Evolutionary conservation across 2,888 invertebrate genomes (phyloP), one percentile per base, ranked within the genome.

Genomic region (Acanthopleura granulata): DNA sequence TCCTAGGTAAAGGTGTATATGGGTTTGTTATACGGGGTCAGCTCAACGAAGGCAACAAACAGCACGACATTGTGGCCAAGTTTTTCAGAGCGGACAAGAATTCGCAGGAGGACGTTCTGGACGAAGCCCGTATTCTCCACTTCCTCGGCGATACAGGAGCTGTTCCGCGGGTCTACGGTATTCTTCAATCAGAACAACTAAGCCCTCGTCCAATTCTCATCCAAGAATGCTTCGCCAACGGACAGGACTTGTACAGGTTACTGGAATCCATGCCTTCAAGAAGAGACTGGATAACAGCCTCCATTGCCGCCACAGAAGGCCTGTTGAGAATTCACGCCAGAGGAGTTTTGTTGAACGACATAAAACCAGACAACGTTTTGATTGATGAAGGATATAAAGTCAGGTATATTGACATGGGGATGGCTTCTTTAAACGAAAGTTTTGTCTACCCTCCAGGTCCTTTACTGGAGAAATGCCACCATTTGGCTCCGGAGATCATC

Each of bases 311-410:
- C 49, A 40, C 71, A 29, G 22, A 49, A 27, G 40, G 71, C 1
- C 40, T 71, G 40, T 14, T 18, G 15, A 71, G 30, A 40, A 71
- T 71, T 49, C 71, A 71, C 40, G 49, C 25, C 12, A 27, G 14
- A 30, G 30, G 40, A 27, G 40, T 71, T n/a, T 6, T 71, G 18
- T 40, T 18, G 15, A 71, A 71, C 40, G 71, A 71, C 40, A 14
- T 71, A 30, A 30, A 71, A 49, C 49, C 49, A 15, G 71, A 71
- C 49, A 71, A 71, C 40, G 6, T 71, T n/a, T 14, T 71, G 49
- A 22, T 71, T 22, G 30, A 71, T 30, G 22, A 30, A 30, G 71
- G 0, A n/a, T 12, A n/a, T 15, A 40, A 71, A 6, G 22, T 49
- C 27, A 40, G 49, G n/a, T 30, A 29, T 4, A 30, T 71, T 30